Conservation (phyloP, 35 echinoderm and acorn worm genomes). For the Holothuria glaberrima region DNA sequence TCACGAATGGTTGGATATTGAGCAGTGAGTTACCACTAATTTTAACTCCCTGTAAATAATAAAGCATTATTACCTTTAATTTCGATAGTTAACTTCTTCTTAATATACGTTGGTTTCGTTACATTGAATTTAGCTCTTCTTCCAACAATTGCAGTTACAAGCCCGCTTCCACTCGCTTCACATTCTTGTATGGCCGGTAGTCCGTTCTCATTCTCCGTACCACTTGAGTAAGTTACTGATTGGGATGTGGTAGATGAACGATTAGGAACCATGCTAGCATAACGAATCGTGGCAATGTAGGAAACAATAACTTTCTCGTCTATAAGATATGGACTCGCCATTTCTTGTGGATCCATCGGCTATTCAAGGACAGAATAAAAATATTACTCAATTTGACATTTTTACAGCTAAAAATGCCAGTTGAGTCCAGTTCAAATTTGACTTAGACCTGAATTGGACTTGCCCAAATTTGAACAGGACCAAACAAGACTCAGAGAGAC, state of each 20-base stretch:
- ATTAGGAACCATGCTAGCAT: slow-evolving; percentile 73
- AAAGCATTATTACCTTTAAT: slow-evolving; percentile 56
- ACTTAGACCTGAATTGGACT: too few species aligned
- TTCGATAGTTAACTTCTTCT: slow-evolving; percentile 69
- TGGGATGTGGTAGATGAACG: not conserved
- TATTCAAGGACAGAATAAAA: slow-evolving; percentile 17
- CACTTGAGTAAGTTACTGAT: not conserved
- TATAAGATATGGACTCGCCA: slow-evolving; percentile 63
- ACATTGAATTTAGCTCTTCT: slow-evolving; percentile 86
- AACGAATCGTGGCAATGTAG: slow-evolving; percentile 69
- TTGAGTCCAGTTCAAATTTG: too few species aligned
- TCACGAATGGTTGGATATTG: too few species aligned
- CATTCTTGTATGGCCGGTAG: slow-evolving; percentile 57
- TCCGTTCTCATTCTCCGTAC: not conserved
- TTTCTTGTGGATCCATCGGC: slow-evolving; percentile 80
- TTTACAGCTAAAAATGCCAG: too few species aligned
- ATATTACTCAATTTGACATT: too few species aligned
- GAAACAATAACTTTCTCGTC: slow-evolving; percentile 57
- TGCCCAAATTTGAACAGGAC: too few species aligned
- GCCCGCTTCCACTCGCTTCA: slow-evolving; percentile 82
- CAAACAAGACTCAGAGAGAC: too few species aligned
- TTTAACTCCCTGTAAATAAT: too few species aligned
- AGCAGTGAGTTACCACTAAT: too few species aligned
- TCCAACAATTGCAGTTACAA: slow-evolving; percentile 75
- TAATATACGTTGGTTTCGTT: slow-evolving; percentile 60